phyloP scores from a whole-genome alignment of 2,113 vertebrate genomes.

The Xiphias gladius region DNA sequence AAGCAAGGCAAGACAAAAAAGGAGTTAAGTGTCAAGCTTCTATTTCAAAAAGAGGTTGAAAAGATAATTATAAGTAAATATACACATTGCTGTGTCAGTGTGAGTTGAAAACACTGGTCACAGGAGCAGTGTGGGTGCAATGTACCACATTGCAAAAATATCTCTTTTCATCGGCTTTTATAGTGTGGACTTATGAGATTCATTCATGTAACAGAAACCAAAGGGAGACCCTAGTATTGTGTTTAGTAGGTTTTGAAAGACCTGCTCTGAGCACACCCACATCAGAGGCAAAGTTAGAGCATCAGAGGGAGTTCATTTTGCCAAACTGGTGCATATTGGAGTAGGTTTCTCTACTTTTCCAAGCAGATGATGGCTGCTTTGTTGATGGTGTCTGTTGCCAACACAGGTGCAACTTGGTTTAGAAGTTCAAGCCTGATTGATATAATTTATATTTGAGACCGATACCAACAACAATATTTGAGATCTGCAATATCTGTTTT shows the following conservation, averaged over 20 bases:
- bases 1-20: slow-evolving; percentile 44
- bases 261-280: not conserved
- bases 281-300: not conserved
- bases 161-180: slow-evolving; percentile 1
- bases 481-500: too few relatives aligned
- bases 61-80: slow-evolving; percentile 59
- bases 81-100: slow-evolving; percentile 50
- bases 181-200: slow-evolving; percentile 14
- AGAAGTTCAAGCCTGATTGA: not conserved
- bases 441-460: not conserved
- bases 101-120: slow-evolving; percentile 41
- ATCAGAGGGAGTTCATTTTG: slow-evolving; percentile 1
- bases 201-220: slow-evolving; percentile 38
- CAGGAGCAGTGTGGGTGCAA: slow-evolving; percentile 31
- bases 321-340: not conserved
- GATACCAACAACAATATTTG: too few relatives aligned
- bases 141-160: slow-evolving; percentile 24
- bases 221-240: slow-evolving; percentile 33
- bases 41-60: slow-evolving; percentile 35
- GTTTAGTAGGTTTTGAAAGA: not conserved
- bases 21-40: slow-evolving; percentile 47
- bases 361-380: not conserved
- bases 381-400: not conserved
- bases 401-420: not conserved
- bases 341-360: not conserved